Base-by-base conservation (phyloP, 2,113 vertebrate species). In the Ammodytes marinus region DNA sequence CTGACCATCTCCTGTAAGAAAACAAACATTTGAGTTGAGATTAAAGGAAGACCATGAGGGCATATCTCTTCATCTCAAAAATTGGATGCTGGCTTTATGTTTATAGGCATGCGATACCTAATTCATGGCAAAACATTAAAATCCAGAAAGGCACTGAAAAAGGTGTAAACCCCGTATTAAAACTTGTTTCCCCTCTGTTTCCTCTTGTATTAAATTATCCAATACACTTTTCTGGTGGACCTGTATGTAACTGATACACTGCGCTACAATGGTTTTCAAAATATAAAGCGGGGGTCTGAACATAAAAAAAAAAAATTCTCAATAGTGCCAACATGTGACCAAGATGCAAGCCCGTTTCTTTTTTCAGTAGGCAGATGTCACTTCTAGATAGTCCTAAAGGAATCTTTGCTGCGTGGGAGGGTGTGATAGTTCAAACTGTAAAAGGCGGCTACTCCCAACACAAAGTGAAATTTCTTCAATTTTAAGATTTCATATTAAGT, bases 1-100 rank as follows among this genome's bases (percentile, higher is more conserved):
- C 13, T 42, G 55, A 37, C 50, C 35, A 59, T 73, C 2, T 55
- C 42, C 77, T 86, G 76, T 14, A 19, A 67, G 17, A 69, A 42
- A 65, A 66, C 37, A 68, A 15, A 15, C 2, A 49, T 15, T 5
- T 9, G 1, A 6, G 45, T 37, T 4, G 4, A 15, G 0, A 69
- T 75, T 39, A 27, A 27, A 27, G 27, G 27, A 27, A 27, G 27
- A 27, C 27, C 27, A 27, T 27, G 27, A 27, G 27, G 27, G 27
- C 27, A 27, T 27, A 27, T 27, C 27, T 27, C 27, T 27, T 27
- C 27, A 27, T 27, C 27, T 27, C 27, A 27, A 27, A 27, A 27
- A 27, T 27, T 27, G 27, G 27, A 27, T 27, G 27, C 27, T 27
- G 42, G 13, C 11, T 60, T 15, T 1, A 17, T 4, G 6, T 11